Evolutionary conservation across 2,113 vertebrate species (phyloP).

Genomic region (Cynopterus brachyotis): DNA sequence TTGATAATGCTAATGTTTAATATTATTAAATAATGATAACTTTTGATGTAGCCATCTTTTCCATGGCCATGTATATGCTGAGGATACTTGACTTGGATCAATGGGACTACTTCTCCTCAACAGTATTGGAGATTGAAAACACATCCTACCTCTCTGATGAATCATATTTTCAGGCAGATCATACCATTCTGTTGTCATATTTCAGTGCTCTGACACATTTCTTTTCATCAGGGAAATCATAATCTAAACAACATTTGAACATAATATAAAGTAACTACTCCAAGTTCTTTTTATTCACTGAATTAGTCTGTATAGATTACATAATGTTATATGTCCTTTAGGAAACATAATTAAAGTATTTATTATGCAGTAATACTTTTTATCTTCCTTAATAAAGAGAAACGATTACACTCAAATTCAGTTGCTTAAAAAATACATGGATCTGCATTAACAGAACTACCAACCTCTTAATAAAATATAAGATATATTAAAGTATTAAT

Average conservation of each 20-base stretch:
- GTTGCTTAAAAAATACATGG: neutral
- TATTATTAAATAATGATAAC: neutral
- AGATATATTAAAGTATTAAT: neutral
- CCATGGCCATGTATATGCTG: neutral
- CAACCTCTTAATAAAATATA: neutral
- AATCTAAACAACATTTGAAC: neutral
- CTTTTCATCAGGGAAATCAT: neutral
- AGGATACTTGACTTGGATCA: neutral
- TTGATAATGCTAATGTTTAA: neutral
- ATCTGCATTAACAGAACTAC: neutral
- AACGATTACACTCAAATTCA: neutral
- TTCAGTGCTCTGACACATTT: neutral
- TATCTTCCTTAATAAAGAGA: neutral
- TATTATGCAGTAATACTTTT: neutral
- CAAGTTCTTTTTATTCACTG: neutral
- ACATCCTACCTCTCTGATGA: neutral
- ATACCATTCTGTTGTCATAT: neutral
- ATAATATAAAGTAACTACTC: neutral
- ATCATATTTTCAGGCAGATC: neutral
- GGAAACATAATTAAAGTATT: neutral
- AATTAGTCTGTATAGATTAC: neutral
- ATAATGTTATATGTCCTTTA: neutral
- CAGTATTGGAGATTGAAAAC: neutral
- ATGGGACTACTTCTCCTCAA: rapidly evolving
- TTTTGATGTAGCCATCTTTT: neutral